phyloP scores from a whole-genome alignment of 2,888 invertebrate species.

The Argyra leucocephala region DNA sequence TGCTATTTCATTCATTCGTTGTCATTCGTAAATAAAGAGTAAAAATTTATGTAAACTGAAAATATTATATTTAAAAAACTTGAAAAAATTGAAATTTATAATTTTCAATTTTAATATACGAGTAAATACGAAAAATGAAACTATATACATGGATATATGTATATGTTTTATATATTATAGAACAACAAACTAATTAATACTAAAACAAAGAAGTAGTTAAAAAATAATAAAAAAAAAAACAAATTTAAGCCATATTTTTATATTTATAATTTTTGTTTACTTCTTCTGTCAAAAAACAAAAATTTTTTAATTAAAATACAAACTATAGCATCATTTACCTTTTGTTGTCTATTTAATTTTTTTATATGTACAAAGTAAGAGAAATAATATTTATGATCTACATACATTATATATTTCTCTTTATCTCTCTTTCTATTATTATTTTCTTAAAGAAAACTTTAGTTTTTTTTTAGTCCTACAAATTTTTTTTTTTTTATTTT shows the following conservation, averaged over 20 bases:
- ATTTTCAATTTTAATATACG: too few relatives aligned
- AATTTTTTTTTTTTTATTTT: neutral
- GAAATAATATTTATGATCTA: slow-evolving; percentile 2
- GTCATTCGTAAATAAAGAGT: too few relatives aligned
- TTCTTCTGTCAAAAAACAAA: neutral
- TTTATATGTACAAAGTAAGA: neutral
- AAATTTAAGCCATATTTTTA: neutral
- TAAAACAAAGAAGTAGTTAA: neutral
- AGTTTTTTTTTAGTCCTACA: neutral
- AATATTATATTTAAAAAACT: too few relatives aligned
- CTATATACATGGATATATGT: too few relatives aligned
- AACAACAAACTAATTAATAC: slow-evolving; percentile 2
- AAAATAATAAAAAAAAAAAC: neutral
- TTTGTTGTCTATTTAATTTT: neutral
- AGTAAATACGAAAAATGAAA: neutral
- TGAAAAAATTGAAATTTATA: too few relatives aligned
- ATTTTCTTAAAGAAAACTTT: neutral
- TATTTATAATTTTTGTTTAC: neutral
- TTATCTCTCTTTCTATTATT: neutral
- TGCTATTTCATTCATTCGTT: too few relatives aligned
- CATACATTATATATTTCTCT: neutral
- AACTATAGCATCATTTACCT: slow-evolving; percentile 6
- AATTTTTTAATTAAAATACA: neutral
- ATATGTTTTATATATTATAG: too few relatives aligned
- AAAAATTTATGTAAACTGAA: too few relatives aligned